These are phyloP conservation scores for Trichonephila clavipes DNA, from an alignment of 1,140 invertebrate species.

Conservation along the genomic window DNA sequence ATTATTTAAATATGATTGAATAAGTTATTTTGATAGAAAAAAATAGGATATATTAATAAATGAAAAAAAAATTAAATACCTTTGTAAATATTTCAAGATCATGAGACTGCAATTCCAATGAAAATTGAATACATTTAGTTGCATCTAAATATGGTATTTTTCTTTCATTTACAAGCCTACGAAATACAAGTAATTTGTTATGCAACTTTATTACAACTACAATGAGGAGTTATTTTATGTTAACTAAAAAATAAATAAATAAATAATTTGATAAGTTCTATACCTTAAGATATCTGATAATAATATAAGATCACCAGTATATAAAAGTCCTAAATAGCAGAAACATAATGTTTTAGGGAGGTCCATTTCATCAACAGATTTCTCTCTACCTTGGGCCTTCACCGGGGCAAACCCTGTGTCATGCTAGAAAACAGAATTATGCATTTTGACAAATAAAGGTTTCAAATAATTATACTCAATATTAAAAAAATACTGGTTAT, in stretches of 20 bases:
- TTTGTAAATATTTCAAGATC: not conserved
- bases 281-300: constrained; percentile 51
- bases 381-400: not conserved
- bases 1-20: no score
- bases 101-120: not conserved
- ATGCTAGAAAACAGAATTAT: no score
- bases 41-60: no score
- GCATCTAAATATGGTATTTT: constrained; percentile 45
- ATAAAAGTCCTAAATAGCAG: constrained; percentile 49
- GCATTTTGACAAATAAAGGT: no score
- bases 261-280: not conserved
- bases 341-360: constrained; percentile 36
- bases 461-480: no score
- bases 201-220: no score
- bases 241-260: no score
- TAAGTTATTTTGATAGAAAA: no score
- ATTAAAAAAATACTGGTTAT: no score
- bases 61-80: not conserved
- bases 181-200: not conserved
- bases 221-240: no score
- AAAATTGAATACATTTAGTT: not conserved
- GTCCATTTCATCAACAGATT: not conserved
- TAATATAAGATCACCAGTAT: constrained; percentile 33
- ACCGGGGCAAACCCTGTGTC: no score
- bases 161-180: constrained; percentile 27